Base-by-base conservation (phyloP, 2,888 invertebrate genomes). In the Meloe dianella region DNA sequence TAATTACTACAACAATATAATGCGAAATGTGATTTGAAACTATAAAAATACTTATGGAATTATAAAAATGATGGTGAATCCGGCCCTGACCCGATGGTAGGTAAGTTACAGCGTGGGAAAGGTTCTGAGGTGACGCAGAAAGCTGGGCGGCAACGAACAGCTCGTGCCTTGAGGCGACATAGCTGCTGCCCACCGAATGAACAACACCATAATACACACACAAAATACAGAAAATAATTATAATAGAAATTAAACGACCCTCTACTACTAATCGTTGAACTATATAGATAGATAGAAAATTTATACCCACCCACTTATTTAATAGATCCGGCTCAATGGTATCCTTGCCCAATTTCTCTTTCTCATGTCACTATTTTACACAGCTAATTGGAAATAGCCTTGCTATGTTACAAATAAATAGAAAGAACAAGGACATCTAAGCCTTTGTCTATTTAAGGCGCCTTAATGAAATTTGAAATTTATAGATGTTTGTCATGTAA, bases 21-120 rank as follows among this genome's bases (percentile, higher is more conserved):
- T 32, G 8, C 2, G 12, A 9, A 27, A 12, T 12, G 2, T 35
- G 14, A 14, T 14, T 35, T 3, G 14, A 35, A 20, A n/a, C 27
- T 27, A 20, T 20, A 9, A 47, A n/a, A n/a, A n/a, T 27, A 27
- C 27, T 27, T 27, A 27, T 27, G 27, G 27, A 27, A 4, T 27
- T 2, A 27, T 27, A 57, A 30, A 12, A 4, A 2, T 35, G 17
- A 41, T n/a, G 41, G 41, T 41, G 41, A 41, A 41, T 41, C 41
- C 41, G 41, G n/a, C 41, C 41, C 41, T 41, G 41, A 54, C 22
- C 24, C 20, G 47, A 54, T 12, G 8, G 14, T 14, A 24, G 24
- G 74, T 73, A 17, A 73, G 72, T 71, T 69, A 61, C 69, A 76
- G 74, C 76, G 76, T 76, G 76, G 75, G 76, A 76, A 76, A 75